Conservation (phyloP, 2,113 vertebrate genomes). For the Macrotis lagotis region DNA sequence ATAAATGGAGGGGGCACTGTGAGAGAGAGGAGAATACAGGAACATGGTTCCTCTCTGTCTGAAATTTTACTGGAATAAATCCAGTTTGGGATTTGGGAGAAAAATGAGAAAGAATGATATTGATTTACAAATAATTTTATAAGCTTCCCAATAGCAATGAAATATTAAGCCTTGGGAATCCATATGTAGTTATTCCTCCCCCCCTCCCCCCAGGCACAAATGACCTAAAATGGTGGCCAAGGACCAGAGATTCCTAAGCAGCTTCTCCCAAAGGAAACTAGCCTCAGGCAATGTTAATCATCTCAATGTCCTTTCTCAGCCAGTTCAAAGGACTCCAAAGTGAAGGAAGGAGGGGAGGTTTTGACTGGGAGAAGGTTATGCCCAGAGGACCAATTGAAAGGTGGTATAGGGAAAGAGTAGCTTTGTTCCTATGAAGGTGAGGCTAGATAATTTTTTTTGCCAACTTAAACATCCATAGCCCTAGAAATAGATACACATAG, state of each 20-base stretch:
- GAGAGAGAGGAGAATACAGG: background rate
- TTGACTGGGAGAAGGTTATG: background rate
- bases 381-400: background rate
- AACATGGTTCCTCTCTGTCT: background rate
- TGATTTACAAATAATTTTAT: background rate
- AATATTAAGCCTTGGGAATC: background rate
- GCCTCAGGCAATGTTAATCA: background rate
- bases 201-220: background rate
- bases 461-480: background rate
- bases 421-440: background rate
- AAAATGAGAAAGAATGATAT: background rate
- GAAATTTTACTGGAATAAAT: background rate
- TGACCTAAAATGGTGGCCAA: background rate
- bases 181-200: background rate
- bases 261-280: background rate
- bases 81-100: background rate
- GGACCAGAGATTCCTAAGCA: background rate
- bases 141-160: background rate
- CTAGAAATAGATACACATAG: background rate
- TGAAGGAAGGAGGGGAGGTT: background rate
- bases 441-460: background rate
- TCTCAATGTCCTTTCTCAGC: background rate
- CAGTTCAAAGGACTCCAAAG: conserved; percentile 2
- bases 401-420: background rate
- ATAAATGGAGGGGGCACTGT: background rate